A percentile compares a stretch with the other conserved stretches of the same genome.
Conservation (phyloP, 2,797 vertebrate species). For the Gymnocypris eckloni region DNA sequence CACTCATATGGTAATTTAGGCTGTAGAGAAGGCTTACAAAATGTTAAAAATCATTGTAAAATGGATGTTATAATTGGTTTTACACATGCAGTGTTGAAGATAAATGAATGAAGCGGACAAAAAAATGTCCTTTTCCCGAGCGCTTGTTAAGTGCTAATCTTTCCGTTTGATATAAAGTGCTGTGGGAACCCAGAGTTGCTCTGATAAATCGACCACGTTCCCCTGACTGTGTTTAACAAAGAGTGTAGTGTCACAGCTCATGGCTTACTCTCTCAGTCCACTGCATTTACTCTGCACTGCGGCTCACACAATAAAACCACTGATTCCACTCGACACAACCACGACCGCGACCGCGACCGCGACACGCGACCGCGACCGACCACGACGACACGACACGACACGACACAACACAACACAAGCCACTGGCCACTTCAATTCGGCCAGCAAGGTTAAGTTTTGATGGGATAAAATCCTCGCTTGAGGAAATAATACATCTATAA, state of each 20-base stretch:
- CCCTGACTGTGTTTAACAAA: slow-evolving; percentile 44
- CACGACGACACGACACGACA: no score
- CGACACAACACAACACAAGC: background rate
- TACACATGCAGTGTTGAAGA: slow-evolving; percentile 5
- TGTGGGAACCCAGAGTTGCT: slow-evolving; percentile 25
- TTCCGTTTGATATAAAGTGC: slow-evolving; percentile 33
- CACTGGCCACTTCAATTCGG: slow-evolving; percentile 29
- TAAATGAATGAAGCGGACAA: background rate
- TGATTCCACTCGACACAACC: slow-evolving; percentile 10
- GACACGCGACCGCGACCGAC: no score
- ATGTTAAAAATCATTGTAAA: background rate
- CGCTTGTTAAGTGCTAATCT: slow-evolving; percentile 35
- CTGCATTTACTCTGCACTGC: slow-evolving; percentile 35
- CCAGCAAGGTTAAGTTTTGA: slow-evolving; percentile 30
- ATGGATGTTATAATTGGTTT: slow-evolving; percentile 11
- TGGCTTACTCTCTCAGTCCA: slow-evolving; percentile 35
- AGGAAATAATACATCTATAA: slow-evolving; percentile 52
- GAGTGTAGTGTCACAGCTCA: slow-evolving; percentile 40
- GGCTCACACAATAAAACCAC: slow-evolving; percentile 31
- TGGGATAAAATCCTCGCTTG: slow-evolving; percentile 28
- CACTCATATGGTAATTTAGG: background rate
- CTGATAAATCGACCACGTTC: slow-evolving; percentile 41
- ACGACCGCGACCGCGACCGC: no score
- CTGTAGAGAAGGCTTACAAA: background rate
- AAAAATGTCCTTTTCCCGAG: background rate